Evolutionary conservation across 2,797 vertebrate genomes (phyloP), one percentile per base, ranked within the genome.

Genomic region (Danio kyathit): DNA sequence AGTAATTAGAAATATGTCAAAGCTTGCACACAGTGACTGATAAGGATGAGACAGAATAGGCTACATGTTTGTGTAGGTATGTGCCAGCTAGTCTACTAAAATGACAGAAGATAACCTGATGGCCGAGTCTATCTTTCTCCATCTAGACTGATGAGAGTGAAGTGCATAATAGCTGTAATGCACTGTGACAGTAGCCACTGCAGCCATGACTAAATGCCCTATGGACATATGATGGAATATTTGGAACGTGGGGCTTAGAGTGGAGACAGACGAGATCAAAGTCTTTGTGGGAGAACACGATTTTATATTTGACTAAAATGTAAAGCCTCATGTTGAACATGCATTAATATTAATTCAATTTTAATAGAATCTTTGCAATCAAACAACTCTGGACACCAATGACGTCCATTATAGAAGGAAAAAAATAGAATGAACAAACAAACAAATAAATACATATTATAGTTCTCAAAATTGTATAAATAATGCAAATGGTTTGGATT

Each of bases 1-100:
- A 46, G 85, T 82, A 89, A 89, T 84, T 51, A 82, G 19, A 84
- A 88, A 87, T 74, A 91, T 86, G 74, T 75, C 76, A 56, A 64
- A 79, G 71, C 61, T 46, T 81, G 48, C 77, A 59, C 59, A 72
- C 38, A 81, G 48, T 38, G 46, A 46, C 13, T 40, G 76, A 85
- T 57, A 79, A 74, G 51, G 64, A 75, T 48, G 65, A 64, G 76
- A 46, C 71, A 76, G 16, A 44, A 66, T 41, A 43, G 59, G 14
- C 16, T 11, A 69, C 12, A 60, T 72, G 67, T 49, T n/a, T 46
- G 43, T 44, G 21, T 65, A 48, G 59, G 43, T 82, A 64, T 79
- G 70, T 81, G 46, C 38, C 17, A 29, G 29, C 29, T 29, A 41
- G 40, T n/a, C 17, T 59, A 43, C 51, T 46, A 7, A 29, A 65